phyloP scores from a whole-genome alignment of 2,113 vertebrate species.

The Plecturocebus donacophilus region DNA sequence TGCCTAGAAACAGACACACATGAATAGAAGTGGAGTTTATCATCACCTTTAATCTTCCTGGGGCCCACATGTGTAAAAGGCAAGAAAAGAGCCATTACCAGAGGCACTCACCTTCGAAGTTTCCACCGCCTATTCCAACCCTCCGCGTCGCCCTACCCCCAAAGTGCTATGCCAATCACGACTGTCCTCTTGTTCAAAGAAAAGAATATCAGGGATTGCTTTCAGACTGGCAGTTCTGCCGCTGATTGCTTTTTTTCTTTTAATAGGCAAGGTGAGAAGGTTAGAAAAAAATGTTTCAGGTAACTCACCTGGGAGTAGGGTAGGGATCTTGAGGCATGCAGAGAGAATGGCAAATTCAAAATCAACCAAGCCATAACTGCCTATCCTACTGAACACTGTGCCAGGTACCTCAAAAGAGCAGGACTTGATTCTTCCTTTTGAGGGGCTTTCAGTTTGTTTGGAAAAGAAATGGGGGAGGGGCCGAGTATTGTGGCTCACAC shows the following conservation, averaged over 20 bases:
- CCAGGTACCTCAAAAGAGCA: neutral
- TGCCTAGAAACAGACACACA: neutral
- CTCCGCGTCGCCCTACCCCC: neutral
- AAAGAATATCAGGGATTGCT: neutral
- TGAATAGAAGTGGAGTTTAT: neutral
- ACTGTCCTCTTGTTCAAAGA: neutral
- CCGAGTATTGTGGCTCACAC: too few species aligned
- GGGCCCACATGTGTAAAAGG: neutral
- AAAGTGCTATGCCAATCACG: neutral
- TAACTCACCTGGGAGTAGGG: neutral
- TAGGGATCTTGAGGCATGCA: neutral
- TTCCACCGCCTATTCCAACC: neutral
- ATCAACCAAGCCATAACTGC: neutral
- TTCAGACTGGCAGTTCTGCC: neutral
- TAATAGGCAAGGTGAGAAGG: neutral
- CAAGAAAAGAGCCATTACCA: neutral
- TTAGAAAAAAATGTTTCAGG: neutral
- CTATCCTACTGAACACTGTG: neutral
- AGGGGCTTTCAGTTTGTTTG: neutral
- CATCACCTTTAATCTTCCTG: neutral
- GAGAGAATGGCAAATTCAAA: neutral
- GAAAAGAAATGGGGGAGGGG: neutral
- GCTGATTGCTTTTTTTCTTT: neutral
- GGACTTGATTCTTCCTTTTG: neutral
- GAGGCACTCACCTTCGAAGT: neutral